A percentile compares a stretch with the other conserved stretches of the same genome.
Evolutionary conservation across 2,797 vertebrate species (phyloP).

Genomic region (Clarias platycephalus): DNA sequence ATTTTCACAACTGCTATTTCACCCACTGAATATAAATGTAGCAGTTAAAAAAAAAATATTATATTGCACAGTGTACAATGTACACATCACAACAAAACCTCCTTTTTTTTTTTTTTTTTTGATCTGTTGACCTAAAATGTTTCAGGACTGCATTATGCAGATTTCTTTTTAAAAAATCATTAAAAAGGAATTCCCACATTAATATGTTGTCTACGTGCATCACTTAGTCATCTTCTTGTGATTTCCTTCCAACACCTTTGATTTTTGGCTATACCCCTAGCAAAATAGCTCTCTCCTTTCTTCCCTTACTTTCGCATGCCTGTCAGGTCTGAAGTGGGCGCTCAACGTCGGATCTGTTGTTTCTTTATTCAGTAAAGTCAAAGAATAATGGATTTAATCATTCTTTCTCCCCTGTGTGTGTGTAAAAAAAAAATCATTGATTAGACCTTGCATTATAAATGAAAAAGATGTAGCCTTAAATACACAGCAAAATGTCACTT

Average conservation of each 20-base stretch:
- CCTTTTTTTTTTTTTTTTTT: too few relatives aligned
- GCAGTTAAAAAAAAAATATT: background rate
- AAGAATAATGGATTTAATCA: slow-evolving; percentile 75
- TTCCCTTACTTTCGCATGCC: slow-evolving; percentile 28
- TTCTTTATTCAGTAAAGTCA: slow-evolving; percentile 69
- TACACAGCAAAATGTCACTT: slow-evolving; percentile 39
- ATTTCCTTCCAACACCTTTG: slow-evolving; percentile 34
- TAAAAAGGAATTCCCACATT: slow-evolving; percentile 2
- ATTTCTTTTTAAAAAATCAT: background rate
- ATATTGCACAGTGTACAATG: background rate
- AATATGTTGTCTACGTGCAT: slow-evolving; percentile 1
- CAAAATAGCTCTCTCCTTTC: background rate
- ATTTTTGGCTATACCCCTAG: background rate
- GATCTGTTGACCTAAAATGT: too few relatives aligned
- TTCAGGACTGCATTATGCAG: background rate
- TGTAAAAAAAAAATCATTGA: slow-evolving; percentile 55
- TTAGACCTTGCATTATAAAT: slow-evolving; percentile 60
- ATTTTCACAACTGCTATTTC: background rate
- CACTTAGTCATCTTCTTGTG: slow-evolving; percentile 40
- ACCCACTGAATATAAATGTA: background rate
- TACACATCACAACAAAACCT: too few relatives aligned
- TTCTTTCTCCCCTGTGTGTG: slow-evolving; percentile 56
- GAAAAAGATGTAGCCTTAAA: slow-evolving; percentile 59
- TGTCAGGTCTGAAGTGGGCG: slow-evolving; percentile 62
- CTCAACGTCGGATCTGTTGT: slow-evolving; percentile 69